These are phyloP conservation scores for Plecturocebus donacophilus DNA, from an alignment of 2,113 vertebrate species.

Conservation along the genomic window DNA sequence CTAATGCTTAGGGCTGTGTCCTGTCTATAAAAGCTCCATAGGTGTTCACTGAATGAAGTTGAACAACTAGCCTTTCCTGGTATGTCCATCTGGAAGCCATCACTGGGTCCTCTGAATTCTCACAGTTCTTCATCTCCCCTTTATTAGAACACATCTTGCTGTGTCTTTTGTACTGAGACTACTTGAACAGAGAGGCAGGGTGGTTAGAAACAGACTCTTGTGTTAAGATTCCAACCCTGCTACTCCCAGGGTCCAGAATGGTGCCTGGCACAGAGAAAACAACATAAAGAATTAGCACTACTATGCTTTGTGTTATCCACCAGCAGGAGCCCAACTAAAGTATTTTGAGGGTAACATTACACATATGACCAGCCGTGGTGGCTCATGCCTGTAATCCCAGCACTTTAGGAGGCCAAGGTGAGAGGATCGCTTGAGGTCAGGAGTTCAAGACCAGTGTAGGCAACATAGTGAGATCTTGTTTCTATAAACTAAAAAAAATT, in stretches of 20 bases:
- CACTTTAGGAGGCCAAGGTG: too few relatives aligned
- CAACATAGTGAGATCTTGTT: too few relatives aligned
- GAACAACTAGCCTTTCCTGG: neutral
- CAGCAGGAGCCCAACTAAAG: neutral
- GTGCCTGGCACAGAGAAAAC: neutral
- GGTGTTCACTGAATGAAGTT: neutral
- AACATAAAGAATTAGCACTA: neutral
- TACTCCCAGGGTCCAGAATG: neutral
- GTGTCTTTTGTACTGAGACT: neutral
- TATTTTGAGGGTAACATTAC: neutral
- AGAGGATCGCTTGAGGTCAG: too few relatives aligned
- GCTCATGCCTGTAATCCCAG: too few relatives aligned
- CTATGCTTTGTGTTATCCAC: neutral
- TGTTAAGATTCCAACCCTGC: neutral
- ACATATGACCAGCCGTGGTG: neutral
- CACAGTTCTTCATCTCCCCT: neutral
- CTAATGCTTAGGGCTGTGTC: neutral
- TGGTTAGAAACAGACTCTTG: neutral
- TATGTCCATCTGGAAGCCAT: neutral
- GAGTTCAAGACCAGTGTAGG: too few relatives aligned
- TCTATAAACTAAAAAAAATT: too few relatives aligned
- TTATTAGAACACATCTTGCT: neutral
- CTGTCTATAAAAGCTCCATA: neutral
- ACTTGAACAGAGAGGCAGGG: neutral
- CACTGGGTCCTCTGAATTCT: neutral